Conservation (phyloP, 2,113 vertebrate genomes). For the Patagioenas fasciata region DNA sequence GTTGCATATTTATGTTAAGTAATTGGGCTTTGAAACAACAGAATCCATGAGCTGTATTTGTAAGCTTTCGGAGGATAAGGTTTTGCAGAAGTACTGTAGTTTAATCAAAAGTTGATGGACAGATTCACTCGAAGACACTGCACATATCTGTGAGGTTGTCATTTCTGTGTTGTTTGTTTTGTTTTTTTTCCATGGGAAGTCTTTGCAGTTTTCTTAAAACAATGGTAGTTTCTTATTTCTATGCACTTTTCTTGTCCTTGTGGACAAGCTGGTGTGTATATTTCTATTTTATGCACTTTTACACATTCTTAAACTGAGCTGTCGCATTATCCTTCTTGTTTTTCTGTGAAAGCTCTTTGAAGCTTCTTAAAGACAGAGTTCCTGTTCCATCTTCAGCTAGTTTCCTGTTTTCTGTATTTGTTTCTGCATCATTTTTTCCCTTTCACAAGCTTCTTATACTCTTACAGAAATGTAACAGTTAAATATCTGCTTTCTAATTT, state of each 20-base stretch:
- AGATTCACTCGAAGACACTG: neutral
- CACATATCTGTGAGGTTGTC: rapidly evolving
- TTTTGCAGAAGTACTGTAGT: neutral
- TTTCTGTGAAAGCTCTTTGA: neutral
- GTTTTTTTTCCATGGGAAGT: neutral
- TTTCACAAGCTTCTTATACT: neutral
- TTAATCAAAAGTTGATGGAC: neutral
- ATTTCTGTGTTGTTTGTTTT: neutral
- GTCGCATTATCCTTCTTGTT: neutral
- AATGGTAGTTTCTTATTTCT: neutral
- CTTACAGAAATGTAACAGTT: neutral
- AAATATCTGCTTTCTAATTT: constrained; percentile 52
- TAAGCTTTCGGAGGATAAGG: neutral
- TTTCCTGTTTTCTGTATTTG: neutral
- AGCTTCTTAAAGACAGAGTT: neutral
- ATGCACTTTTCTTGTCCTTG: neutral
- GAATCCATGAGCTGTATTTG: neutral
- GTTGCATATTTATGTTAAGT: neutral
- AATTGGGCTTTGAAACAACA: neutral
- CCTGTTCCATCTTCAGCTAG: neutral
- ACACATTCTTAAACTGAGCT: neutral
- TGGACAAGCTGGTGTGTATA: neutral
- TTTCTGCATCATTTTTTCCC: neutral
- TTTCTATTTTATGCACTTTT: neutral
- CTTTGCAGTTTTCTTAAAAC: neutral